These are phyloP conservation scores for Zaprionus lachaisei DNA, from an alignment of 1,140 invertebrate species.

Conservation along the genomic window DNA sequence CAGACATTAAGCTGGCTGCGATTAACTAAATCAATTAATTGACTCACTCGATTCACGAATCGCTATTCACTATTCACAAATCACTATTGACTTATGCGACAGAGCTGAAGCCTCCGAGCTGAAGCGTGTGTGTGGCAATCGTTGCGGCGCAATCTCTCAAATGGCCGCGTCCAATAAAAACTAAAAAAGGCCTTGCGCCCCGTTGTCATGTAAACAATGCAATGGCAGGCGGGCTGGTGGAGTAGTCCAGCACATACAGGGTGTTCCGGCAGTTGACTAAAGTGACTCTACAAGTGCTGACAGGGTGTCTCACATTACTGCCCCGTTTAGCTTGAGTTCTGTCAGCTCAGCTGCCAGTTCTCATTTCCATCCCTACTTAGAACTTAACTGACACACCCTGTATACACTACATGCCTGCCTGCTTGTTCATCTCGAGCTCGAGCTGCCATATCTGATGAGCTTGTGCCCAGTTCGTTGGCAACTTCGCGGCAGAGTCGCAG, in stretches of 20 bases:
- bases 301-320: conserved; percentile 45
- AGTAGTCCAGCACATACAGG: conserved; percentile 64
- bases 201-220: conserved; percentile 69
- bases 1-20: conserved; percentile 49
- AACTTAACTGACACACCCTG: conserved; percentile 32
- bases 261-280: conserved; percentile 24
- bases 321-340: neutral
- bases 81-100: conserved; percentile 54
- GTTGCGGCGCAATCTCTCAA: conserved; percentile 62
- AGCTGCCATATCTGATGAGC: conserved; percentile 78
- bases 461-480: conserved; percentile 37
- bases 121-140: conserved; percentile 61
- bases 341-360: neutral
- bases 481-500: conserved; percentile 32
- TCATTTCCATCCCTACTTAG: neutral
- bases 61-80: conserved; percentile 27
- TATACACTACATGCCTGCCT: conserved; percentile 9
- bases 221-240: conserved; percentile 43
- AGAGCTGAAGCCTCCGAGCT: neutral
- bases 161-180: conserved; percentile 54
- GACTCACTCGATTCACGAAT: conserved; percentile 8
- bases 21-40: conserved; percentile 77
- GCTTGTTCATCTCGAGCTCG: conserved; percentile 41
- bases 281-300: conserved; percentile 3
- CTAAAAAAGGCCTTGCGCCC: conserved; percentile 57